These are phyloP conservation scores for Cassiopea andromeda DNA, from an alignment of 30 jellyfish, hydroid and myxozoan species.

Conservation along the genomic window DNA sequence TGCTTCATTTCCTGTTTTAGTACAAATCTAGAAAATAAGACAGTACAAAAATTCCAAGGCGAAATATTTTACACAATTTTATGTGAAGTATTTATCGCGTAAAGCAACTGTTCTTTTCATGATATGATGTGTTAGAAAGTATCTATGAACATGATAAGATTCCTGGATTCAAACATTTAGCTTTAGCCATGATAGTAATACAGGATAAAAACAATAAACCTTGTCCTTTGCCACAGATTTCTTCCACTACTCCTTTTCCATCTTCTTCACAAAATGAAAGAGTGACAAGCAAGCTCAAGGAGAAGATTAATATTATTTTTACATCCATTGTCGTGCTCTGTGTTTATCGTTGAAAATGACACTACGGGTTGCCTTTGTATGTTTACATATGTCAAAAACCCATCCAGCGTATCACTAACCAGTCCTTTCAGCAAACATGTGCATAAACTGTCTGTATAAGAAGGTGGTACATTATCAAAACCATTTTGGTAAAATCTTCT, in stretches of 20 bases:
- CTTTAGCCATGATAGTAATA: neutral
- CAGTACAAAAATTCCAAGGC: no score
- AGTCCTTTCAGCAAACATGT: slow-evolving; percentile 6
- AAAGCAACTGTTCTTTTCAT: no score
- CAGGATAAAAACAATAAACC: neutral
- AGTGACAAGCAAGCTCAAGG: neutral
- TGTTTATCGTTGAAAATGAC: neutral
- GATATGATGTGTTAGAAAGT: no score
- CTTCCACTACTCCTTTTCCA: slow-evolving; percentile 8
- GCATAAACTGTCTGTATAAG: neutral
- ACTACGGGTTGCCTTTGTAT: neutral
- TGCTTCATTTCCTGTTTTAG: no score
- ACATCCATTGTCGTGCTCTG: neutral
- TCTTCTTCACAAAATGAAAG: neutral
- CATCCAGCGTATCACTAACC: neutral
- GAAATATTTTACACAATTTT: no score
- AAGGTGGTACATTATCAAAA: neutral
- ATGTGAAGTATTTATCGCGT: no score
- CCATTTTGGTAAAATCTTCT: neutral
- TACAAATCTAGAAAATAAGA: no score
- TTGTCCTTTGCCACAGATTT: slow-evolving; percentile 55
- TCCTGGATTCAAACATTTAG: no score
- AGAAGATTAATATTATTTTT: neutral
- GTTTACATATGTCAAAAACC: neutral
- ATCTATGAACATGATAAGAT: no score